Evolutionary conservation across 2,888 invertebrate genomes (phyloP), one percentile per base, ranked within the genome.

Genomic region (Branchipolynoe longqiensis): DNA sequence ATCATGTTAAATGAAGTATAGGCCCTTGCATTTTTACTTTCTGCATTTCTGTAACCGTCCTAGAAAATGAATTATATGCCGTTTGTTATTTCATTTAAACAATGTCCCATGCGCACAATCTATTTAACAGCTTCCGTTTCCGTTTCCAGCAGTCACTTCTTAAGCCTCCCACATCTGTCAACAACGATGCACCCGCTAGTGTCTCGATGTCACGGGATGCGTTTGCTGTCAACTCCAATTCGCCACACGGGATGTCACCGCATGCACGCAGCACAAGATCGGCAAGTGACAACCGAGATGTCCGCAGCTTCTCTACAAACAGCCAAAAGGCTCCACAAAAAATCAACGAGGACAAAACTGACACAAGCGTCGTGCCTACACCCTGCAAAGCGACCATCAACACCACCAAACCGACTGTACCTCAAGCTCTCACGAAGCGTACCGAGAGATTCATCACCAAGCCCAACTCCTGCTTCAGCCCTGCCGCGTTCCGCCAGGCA

Each of bases 391-490:
- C 54, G 25, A 48, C 18, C 78, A 41, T 14, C 78, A 4, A 48
- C 41, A 48, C 25, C 62, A 28, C 38, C 38, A 73, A 73, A 38
- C 28, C 78, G 78, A 0, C 41, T 28, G 4, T 48, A 41, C 12
- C 78, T 25, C 78, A 41, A 78, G 48, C 25, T 25, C 14, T 31
- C 31, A 41, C 78, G 4, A 78, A 41, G n/a, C 6, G 73, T 28
- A 28, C 48, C n/a, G 78, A 78, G 48, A 78, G 78, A 25, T 25
- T 54, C 41, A 78, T 78, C 28, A 28, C 78, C 48, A 48, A 48
- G 31, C 78, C 78, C 41, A 78, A 78, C 78, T 78, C 78, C 48
- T 78, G 78, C 31, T 78, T 78, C 78, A 78, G 48, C 41, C 78
- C 78, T 48, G 78, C 78, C 78, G 48, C n/a, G 78, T 48, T 78